These are phyloP conservation scores for Ploceus nigricollis DNA, from an alignment of 2,113 vertebrate genomes.

Conservation along the genomic window DNA sequence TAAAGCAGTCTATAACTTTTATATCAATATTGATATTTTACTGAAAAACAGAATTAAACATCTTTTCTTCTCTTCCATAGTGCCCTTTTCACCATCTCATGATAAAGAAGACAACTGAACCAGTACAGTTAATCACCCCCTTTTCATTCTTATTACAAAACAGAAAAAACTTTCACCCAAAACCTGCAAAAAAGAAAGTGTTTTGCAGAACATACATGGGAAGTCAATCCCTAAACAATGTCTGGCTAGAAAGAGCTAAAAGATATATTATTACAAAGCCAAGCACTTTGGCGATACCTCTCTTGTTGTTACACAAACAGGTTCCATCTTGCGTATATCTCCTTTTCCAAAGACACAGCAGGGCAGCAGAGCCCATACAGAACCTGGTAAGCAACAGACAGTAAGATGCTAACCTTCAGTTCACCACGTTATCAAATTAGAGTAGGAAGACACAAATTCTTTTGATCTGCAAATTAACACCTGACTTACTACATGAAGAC, in stretches of 20 bases:
- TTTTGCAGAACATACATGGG: neutral
- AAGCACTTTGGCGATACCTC: neutral
- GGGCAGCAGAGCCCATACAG: neutral
- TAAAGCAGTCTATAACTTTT: neutral
- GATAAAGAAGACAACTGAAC: neutral
- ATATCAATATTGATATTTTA: neutral
- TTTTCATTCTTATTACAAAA: neutral
- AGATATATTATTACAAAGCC: neutral
- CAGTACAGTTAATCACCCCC: neutral
- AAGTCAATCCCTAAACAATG: neutral
- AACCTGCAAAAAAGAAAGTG: neutral
- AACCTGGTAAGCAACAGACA: neutral
- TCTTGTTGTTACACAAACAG: neutral
- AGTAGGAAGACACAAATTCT: neutral
- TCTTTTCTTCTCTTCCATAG: neutral
- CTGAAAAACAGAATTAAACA: neutral
- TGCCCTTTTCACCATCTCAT: neutral
- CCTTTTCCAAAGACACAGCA: neutral
- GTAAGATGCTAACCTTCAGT: neutral
- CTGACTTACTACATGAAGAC: fast-evolving
- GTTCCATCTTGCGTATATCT: neutral
- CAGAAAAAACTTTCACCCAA: neutral
- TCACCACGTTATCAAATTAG: neutral
- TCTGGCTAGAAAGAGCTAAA: neutral
- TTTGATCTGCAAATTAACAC: neutral